Conservation (phyloP, 1,140 invertebrate genomes). For the Dreissena polymorpha region DNA sequence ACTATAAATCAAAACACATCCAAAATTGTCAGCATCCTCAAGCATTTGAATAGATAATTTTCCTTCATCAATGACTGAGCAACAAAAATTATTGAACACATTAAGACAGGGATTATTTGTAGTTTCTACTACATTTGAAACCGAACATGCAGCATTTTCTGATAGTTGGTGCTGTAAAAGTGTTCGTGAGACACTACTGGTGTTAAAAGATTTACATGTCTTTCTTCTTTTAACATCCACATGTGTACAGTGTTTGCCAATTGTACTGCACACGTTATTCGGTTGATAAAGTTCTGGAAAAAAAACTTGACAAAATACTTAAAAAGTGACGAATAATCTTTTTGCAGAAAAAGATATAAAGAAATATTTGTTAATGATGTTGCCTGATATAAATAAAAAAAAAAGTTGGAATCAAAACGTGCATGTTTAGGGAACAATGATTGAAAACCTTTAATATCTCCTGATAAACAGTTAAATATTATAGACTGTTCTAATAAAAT, state of each 20-base stretch:
- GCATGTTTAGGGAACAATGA: not conserved
- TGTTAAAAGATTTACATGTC: too few species aligned
- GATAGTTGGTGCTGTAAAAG: too few species aligned
- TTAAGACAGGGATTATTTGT: too few species aligned
- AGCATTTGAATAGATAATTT: not conserved
- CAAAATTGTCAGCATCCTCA: not conserved
- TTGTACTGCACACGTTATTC: too few species aligned
- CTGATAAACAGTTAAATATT: not conserved
- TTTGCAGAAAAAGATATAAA: not conserved
- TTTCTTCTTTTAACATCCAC: too few species aligned
- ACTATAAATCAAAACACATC: slow-evolving; percentile 24
- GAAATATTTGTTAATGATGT: not conserved
- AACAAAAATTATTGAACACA: not conserved
- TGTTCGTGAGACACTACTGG: too few species aligned
- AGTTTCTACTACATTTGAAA: too few species aligned
- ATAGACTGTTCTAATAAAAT: not conserved
- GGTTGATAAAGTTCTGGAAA: too few species aligned
- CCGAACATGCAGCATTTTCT: too few species aligned
- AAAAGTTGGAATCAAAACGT: slow-evolving; percentile 6
- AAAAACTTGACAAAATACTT: not conserved
- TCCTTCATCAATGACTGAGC: not conserved
- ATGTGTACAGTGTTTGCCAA: too few species aligned
- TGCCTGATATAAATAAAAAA: not conserved
- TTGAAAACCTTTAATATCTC: not conserved
- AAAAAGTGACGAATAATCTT: not conserved